Percentiles rank a stretch among this genome's conserved stretches.
Conservation (phyloP, 2,888 invertebrate species). For the Agonopterix heracliana region DNA sequence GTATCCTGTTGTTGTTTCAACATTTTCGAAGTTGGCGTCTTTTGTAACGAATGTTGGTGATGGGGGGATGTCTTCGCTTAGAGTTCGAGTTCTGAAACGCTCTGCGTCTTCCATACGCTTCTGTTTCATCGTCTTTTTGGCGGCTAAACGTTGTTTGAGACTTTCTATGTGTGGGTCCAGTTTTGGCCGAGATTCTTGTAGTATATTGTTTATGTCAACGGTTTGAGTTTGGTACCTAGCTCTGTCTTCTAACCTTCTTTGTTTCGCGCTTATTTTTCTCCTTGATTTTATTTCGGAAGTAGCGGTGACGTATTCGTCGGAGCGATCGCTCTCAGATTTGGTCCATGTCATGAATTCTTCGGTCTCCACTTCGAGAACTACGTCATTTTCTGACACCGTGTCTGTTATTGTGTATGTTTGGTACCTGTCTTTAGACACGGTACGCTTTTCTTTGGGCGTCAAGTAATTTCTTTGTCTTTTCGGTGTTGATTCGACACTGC, state of each 20-base stretch:
- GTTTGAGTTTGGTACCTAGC: constrained; percentile 83
- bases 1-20: constrained; percentile 68
- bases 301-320: constrained; percentile 54
- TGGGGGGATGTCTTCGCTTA: constrained; percentile 73
- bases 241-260: constrained; percentile 79
- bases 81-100: constrained; percentile 83
- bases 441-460: constrained; percentile 87
- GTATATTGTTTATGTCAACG: constrained; percentile 51
- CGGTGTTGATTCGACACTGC: constrained; percentile 86
- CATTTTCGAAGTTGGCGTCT: constrained; percentile 62
- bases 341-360: constrained; percentile 66
- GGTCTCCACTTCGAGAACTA: constrained; percentile 40
- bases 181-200: constrained; percentile 29
- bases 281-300: constrained; percentile 46
- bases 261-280: constrained; percentile 77
- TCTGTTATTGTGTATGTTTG: constrained; percentile 89
- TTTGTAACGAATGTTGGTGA: constrained; percentile 67
- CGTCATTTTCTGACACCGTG: constrained; percentile 42
- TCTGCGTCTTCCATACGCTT: constrained; percentile 81
- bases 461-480: constrained; percentile 76
- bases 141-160: constrained; percentile 53
- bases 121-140: constrained; percentile 72
- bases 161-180: constrained; percentile 56
- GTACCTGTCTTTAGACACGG: constrained; percentile 85
- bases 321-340: constrained; percentile 59